These are phyloP conservation scores for Anodontia alba DNA, from an alignment of 2,888 invertebrate species.

Conservation along the genomic window DNA sequence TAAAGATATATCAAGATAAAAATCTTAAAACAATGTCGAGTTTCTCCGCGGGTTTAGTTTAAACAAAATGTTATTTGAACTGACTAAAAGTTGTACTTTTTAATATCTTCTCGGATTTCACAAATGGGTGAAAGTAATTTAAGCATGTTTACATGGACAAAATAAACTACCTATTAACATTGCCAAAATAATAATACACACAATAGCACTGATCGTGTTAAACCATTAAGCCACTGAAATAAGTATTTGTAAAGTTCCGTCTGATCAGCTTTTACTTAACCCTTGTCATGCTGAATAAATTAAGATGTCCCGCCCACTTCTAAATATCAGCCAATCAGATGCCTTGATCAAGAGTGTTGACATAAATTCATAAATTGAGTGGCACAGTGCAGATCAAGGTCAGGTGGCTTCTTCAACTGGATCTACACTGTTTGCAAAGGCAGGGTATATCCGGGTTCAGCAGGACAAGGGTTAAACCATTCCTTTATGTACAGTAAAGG, in stretches of 20 bases:
- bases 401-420: too few relatives aligned
- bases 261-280: conserved; percentile 14
- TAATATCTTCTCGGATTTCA: not conserved
- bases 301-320: too few relatives aligned
- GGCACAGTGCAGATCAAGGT: too few relatives aligned
- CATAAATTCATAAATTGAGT: too few relatives aligned
- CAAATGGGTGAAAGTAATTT: conserved; percentile 3
- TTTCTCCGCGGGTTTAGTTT: not conserved
- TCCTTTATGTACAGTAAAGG: not conserved
- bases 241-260: not conserved
- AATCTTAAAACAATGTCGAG: too few relatives aligned
- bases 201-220: conserved; percentile 11
- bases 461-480: too few relatives aligned
- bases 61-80: conserved; percentile 12
- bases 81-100: not conserved
- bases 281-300: too few relatives aligned
- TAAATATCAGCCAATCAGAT: too few relatives aligned
- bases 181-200: not conserved
- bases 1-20: too few relatives aligned
- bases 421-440: too few relatives aligned
- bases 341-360: too few relatives aligned
- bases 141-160: not conserved
- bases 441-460: too few relatives aligned
- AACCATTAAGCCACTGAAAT: conserved; percentile 1
- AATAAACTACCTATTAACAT: conserved; percentile 1